A percentile compares a stretch with the other conserved stretches of the same genome.
Conservation (phyloP, 1,140 invertebrate genomes). For the Archegozetes longisetosus region DNA sequence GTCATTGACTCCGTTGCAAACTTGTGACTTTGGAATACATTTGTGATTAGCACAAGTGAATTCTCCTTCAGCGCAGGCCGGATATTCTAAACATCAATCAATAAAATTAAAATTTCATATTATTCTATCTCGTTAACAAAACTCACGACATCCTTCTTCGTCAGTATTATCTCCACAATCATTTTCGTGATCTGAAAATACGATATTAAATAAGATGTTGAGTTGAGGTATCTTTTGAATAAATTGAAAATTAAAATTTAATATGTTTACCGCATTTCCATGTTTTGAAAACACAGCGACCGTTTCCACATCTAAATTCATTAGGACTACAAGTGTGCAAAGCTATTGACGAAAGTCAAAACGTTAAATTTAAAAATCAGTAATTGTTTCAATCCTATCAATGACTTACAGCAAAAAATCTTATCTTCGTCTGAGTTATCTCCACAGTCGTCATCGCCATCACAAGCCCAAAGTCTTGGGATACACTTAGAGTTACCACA, state of each 20-base stretch:
- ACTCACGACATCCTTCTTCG: slow-evolving; percentile 56
- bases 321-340: slow-evolving; percentile 79
- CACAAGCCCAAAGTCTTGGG: slow-evolving; percentile 86
- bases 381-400: slow-evolving; percentile 3
- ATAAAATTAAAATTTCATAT: slow-evolving; percentile 1
- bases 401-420: slow-evolving; percentile 69
- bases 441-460: slow-evolving; percentile 84
- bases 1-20: slow-evolving; percentile 84
- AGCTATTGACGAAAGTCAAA: slow-evolving; percentile 36
- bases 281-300: slow-evolving; percentile 80
- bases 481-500: slow-evolving; percentile 87
- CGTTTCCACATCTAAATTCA: slow-evolving; percentile 86
- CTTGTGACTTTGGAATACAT: slow-evolving; percentile 66
- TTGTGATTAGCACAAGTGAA: slow-evolving; percentile 83
- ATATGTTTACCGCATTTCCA: slow-evolving; percentile 87
- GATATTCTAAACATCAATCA: slow-evolving; percentile 39
- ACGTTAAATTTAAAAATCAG: slow-evolving; percentile 11
- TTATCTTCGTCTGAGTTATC: slow-evolving; percentile 84
- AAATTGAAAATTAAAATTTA: too few relatives aligned
- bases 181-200: slow-evolving; percentile 86
- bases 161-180: slow-evolving; percentile 85
- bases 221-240: too few relatives aligned
- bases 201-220: slow-evolving; percentile 85
- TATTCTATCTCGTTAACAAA: slow-evolving; percentile 20
- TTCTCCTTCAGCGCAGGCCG: slow-evolving; percentile 71